These are phyloP conservation scores for Drosophila orena DNA, from an alignment of 1,140 invertebrate species.

Conservation along the genomic window DNA sequence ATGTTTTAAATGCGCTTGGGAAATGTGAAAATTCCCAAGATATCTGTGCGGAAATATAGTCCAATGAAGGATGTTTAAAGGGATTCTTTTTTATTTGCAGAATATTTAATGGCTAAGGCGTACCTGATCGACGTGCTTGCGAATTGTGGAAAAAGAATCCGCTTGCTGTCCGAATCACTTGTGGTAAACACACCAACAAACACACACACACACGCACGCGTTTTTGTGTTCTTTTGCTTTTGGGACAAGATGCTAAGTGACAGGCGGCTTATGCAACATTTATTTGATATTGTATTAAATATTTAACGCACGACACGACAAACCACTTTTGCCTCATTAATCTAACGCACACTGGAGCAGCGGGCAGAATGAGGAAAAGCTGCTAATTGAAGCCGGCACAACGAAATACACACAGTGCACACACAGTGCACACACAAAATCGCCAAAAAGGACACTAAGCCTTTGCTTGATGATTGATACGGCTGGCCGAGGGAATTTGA, in stretches of 20 bases:
- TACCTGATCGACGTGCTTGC: slow-evolving; percentile 32
- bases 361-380: slow-evolving; percentile 8
- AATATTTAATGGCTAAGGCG: slow-evolving; percentile 19
- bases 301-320: slow-evolving; percentile 80
- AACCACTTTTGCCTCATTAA: slow-evolving; percentile 82
- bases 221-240: slow-evolving; percentile 1
- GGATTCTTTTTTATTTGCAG: neutral
- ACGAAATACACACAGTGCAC: slow-evolving; percentile 1
- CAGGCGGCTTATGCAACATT: slow-evolving; percentile 75
- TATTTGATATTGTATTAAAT: slow-evolving; percentile 80
- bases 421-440: slow-evolving; percentile 14
- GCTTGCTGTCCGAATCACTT: slow-evolving; percentile 16
- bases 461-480: slow-evolving; percentile 44
- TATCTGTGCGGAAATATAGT: slow-evolving; percentile 7
- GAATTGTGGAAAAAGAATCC: neutral
- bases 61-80: slow-evolving; percentile 7
- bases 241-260: slow-evolving; percentile 53
- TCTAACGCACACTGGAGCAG: slow-evolving; percentile 33
- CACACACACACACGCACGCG: slow-evolving; percentile 14
- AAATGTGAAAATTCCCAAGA: slow-evolving; percentile 24
- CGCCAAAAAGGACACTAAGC: slow-evolving; percentile 19
- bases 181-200: slow-evolving; percentile 15
- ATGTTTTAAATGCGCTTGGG: slow-evolving; percentile 36
- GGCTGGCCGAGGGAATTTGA: slow-evolving; percentile 23
- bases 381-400: slow-evolving; percentile 65